phyloP scores from a whole-genome alignment of 2,888 invertebrate species.

The Siphonodentalium dalli region DNA sequence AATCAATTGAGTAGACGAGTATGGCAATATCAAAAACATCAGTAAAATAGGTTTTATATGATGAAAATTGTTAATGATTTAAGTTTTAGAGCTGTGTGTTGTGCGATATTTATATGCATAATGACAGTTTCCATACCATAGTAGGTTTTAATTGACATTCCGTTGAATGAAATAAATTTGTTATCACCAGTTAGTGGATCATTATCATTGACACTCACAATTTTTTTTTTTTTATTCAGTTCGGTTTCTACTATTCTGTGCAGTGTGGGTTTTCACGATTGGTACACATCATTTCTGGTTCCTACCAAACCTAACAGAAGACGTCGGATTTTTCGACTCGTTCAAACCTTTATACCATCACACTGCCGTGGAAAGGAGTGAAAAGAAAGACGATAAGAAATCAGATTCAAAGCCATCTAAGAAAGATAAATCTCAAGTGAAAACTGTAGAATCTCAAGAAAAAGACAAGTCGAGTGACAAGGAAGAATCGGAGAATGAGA shows the following conservation, averaged over 20 bases:
- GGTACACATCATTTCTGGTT: slow-evolving; percentile 96
- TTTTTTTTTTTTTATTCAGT: slow-evolving; percentile 67
- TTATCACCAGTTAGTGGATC: no score
- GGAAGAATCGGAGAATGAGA: slow-evolving; percentile 19
- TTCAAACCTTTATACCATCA: slow-evolving; percentile 91
- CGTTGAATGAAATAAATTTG: no score
- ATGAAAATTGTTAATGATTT: no score
- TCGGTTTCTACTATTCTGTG: slow-evolving; percentile 87
- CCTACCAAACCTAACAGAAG: slow-evolving; percentile 98
- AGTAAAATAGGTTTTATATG: no score
- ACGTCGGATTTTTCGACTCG: slow-evolving; percentile 97
- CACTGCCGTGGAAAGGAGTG: slow-evolving; percentile 12
- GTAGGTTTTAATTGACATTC: no score
- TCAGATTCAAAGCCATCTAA: slow-evolving; percentile 35
- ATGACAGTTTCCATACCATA: no score
- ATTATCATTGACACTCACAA: no score
- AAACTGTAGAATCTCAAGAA: background rate
- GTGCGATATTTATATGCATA: no score
- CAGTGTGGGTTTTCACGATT: slow-evolving; percentile 86
- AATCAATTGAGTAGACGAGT: no score
- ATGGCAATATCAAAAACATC: no score
- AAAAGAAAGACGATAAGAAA: slow-evolving; percentile 29
- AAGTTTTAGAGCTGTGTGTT: no score
- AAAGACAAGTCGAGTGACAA: slow-evolving; percentile 28
- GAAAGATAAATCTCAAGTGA: no score